A percentile compares a stretch with the other conserved stretches of the same genome.
These are phyloP conservation scores for Acanthosepion lycidas DNA, from an alignment of 2,888 invertebrate species.

Conservation along the genomic window DNA sequence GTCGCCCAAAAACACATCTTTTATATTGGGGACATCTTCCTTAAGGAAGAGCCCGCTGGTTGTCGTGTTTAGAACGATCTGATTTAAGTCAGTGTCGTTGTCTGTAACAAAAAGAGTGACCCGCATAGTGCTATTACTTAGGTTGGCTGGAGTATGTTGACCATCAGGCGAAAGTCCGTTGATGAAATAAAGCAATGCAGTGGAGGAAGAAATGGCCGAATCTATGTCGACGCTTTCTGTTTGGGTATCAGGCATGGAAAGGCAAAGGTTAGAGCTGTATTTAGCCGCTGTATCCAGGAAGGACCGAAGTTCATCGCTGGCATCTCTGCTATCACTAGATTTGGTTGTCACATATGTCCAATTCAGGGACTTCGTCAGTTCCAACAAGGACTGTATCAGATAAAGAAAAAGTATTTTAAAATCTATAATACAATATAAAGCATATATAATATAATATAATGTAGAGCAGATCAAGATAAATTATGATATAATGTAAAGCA, in stretches of 20 bases:
- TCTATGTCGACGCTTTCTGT: background rate
- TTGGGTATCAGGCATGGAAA: background rate
- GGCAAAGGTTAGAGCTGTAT: background rate
- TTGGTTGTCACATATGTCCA: slow-evolving; percentile 56
- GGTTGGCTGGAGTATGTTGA: background rate
- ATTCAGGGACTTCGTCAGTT: slow-evolving; percentile 50
- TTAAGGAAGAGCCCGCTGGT: background rate
- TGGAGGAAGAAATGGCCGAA: background rate
- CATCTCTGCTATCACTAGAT: slow-evolving; percentile 24
- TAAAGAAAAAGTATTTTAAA: background rate
- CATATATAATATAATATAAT: too few species aligned
- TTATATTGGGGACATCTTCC: slow-evolving; percentile 24
- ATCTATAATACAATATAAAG: too few species aligned
- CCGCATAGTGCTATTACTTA: background rate
- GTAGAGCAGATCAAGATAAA: too few species aligned
- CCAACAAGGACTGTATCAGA: slow-evolving; percentile 53
- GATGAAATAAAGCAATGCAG: slow-evolving; percentile 36
- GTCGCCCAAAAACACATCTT: background rate
- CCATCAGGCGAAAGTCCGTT: slow-evolving; percentile 25
- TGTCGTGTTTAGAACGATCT: slow-evolving; percentile 36
- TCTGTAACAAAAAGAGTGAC: slow-evolving; percentile 6
- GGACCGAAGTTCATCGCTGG: slow-evolving; percentile 49
- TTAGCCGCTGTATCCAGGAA: slow-evolving; percentile 40
- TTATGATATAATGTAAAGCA: too few species aligned
- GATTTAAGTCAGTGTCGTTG: background rate